Percentiles rank a stretch among this genome's conserved stretches.
phyloP scores from a whole-genome alignment of 2,797 vertebrate genomes.

The Perodicticus potto region DNA sequence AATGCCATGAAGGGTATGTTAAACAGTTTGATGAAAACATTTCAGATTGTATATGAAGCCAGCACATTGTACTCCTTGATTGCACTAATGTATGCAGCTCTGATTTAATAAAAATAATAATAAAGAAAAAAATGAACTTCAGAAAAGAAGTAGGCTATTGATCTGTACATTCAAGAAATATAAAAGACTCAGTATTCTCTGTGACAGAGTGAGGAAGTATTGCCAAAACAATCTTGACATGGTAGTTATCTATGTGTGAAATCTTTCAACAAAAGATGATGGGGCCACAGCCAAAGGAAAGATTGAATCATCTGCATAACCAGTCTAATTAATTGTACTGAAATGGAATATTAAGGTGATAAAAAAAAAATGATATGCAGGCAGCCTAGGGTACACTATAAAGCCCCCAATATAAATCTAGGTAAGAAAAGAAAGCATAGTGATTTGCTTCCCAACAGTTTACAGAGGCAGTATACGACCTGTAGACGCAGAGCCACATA shows the following conservation, averaged over 20 bases:
- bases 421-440: not conserved
- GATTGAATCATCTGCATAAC: constrained; percentile 6
- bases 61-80: too few relatives aligned
- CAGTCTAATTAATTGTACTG: constrained; percentile 34
- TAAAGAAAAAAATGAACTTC: too few relatives aligned
- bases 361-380: not conserved
- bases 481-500: not conserved
- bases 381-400: not conserved
- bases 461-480: not conserved
- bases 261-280: constrained; percentile 27
- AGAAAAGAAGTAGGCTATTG: too few relatives aligned
- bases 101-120: too few relatives aligned
- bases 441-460: constrained; percentile 47
- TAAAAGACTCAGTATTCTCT: constrained; percentile 33
- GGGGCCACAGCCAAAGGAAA: not conserved
- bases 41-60: too few relatives aligned
- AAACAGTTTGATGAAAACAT: too few relatives aligned
- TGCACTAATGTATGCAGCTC: too few relatives aligned
- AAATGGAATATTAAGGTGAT: constrained; percentile 32
- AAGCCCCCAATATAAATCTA: constrained; percentile 10
- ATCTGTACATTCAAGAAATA: constrained; percentile 63
- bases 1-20: too few relatives aligned
- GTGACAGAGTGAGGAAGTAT: not conserved
- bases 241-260: not conserved
- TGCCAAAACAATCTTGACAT: constrained; percentile 14